Evolutionary conservation across 2,113 vertebrate species (phyloP).

Genomic region (Sinosuthora webbiana): DNA sequence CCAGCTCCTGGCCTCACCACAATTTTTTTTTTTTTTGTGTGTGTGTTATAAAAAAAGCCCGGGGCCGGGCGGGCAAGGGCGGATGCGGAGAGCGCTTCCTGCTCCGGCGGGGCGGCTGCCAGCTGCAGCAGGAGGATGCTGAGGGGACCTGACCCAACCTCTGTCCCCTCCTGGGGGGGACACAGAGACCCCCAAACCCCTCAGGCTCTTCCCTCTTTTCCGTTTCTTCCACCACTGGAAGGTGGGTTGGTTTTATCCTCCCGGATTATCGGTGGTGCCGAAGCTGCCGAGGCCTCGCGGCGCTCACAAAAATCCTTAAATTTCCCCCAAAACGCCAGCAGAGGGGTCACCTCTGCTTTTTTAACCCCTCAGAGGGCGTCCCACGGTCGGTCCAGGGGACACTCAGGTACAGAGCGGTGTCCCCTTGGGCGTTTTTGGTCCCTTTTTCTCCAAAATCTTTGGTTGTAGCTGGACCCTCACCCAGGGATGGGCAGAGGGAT

Average conservation of each 20-base stretch:
- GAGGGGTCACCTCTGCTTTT: rapidly evolving
- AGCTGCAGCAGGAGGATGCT: neutral
- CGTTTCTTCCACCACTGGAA: rapidly evolving
- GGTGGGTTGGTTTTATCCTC: rapidly evolving
- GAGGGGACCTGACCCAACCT: neutral
- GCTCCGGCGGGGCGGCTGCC: neutral
- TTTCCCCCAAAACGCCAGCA: rapidly evolving
- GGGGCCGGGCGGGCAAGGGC: constrained; percentile 16
- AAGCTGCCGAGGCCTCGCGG: rapidly evolving
- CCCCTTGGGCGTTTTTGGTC: neutral
- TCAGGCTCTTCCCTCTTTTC: neutral
- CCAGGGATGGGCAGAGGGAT: neutral
- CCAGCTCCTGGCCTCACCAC: constrained; percentile 52
- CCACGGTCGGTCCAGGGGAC: rapidly evolving
- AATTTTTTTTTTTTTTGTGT: neutral
- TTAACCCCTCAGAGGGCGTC: rapidly evolving
- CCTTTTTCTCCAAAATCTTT: neutral
- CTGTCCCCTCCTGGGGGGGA: neutral
- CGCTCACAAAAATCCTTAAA: rapidly evolving
- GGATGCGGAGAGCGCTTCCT: constrained; percentile 68
- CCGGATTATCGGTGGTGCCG: rapidly evolving
- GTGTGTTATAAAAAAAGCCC: constrained; percentile 39
- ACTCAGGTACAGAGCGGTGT: rapidly evolving
- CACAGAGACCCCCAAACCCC: neutral
- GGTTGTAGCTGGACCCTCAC: rapidly evolving